phyloP scores from a whole-genome alignment of 2,888 invertebrate species.

The Leucania comma region DNA sequence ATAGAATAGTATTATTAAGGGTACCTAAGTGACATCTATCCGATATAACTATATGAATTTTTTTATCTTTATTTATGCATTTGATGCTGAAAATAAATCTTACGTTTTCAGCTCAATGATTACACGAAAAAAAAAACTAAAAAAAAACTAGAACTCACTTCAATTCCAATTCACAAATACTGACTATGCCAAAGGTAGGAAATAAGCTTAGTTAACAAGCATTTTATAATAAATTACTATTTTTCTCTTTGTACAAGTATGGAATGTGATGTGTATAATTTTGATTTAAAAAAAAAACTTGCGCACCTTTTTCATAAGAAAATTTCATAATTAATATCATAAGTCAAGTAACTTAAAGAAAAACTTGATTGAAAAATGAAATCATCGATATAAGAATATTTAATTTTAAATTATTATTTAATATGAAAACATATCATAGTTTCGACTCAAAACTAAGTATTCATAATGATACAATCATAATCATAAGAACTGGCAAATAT shows the following conservation, averaged over 20 bases:
- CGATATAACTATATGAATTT: slow-evolving; percentile 57
- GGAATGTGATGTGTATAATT: slow-evolving; percentile 87
- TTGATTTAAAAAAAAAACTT: slow-evolving; percentile 69
- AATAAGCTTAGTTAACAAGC: slow-evolving; percentile 57
- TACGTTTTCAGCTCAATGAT: slow-evolving; percentile 37
- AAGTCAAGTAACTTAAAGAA: slow-evolving; percentile 42
- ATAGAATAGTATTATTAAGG: slow-evolving; percentile 56
- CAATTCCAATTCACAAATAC: slow-evolving; percentile 73
- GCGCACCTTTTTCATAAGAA: slow-evolving; percentile 82
- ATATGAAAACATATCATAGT: slow-evolving; percentile 42
- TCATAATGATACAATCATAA: slow-evolving; percentile 39
- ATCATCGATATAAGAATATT: slow-evolving; percentile 19
- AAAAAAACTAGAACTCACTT: slow-evolving; percentile 65
- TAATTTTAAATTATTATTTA: slow-evolving; percentile 14
- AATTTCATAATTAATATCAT: slow-evolving; percentile 59
- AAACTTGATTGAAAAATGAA: slow-evolving; percentile 31
- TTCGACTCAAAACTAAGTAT: slow-evolving; percentile 40
- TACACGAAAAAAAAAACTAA: slow-evolving; percentile 32
- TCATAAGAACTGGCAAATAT: slow-evolving; percentile 29
- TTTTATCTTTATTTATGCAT: slow-evolving; percentile 44
- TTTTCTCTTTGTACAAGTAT: slow-evolving; percentile 81
- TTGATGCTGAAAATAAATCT: slow-evolving; percentile 35
- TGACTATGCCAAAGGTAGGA: slow-evolving; percentile 70
- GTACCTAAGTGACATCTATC: slow-evolving; percentile 56
- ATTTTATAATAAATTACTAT: slow-evolving; percentile 67